Evolutionary conservation across 2,113 vertebrate species (phyloP).

Genomic region (Acrocephalus kingi): DNA sequence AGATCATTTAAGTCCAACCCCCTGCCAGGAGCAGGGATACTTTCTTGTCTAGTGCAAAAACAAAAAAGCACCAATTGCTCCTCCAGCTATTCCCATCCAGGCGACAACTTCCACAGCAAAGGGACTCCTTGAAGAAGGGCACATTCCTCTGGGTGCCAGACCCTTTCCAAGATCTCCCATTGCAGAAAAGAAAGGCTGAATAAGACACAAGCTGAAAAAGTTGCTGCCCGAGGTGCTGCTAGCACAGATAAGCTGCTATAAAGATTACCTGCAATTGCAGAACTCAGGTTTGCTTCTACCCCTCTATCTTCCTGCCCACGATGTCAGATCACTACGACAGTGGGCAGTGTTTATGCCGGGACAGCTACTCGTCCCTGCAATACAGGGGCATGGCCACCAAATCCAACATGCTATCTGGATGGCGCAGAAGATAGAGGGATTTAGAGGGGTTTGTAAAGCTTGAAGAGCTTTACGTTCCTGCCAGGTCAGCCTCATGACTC

Average conservation of each 20-base stretch:
- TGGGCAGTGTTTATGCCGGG: neutral
- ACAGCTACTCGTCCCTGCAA: neutral
- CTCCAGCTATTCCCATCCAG: neutral
- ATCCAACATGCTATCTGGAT: neutral
- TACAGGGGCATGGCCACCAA: neutral
- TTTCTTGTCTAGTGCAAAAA: neutral
- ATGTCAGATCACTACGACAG: neutral
- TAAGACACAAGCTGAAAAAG: neutral
- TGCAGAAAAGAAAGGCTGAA: neutral
- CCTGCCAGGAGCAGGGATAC: neutral
- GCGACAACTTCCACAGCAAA: neutral
- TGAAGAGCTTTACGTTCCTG: neutral
- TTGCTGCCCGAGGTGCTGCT: neutral
- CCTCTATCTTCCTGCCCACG: neutral
- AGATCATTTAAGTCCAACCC: neutral
- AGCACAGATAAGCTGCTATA: neutral
- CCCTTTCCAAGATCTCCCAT: neutral
- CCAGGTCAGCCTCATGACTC: neutral
- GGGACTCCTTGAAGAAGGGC: neutral
- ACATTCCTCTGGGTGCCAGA: neutral
- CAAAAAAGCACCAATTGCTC: neutral
- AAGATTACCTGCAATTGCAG: neutral
- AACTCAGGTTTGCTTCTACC: neutral
- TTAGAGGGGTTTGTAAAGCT: neutral
- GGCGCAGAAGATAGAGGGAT: neutral